These are phyloP conservation scores for Nothocercus julius DNA, from an alignment of 2,113 vertebrate genomes.

Conservation along the genomic window DNA sequence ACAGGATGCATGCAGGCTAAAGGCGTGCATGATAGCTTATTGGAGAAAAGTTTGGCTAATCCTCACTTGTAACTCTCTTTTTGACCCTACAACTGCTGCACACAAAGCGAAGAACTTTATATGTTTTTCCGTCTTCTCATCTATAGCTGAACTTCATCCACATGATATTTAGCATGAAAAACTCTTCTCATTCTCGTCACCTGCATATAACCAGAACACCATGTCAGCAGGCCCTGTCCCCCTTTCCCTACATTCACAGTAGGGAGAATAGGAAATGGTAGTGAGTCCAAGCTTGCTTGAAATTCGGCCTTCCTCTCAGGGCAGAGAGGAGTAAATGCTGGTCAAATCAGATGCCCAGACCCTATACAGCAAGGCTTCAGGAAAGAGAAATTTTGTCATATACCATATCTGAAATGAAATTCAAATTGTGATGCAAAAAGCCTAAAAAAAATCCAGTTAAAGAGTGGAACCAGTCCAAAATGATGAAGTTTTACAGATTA, in stretches of 20 bases:
- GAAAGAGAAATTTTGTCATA: neutral
- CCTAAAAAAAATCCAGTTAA: neutral
- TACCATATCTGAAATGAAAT: neutral
- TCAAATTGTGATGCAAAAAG: neutral
- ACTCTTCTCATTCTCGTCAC: neutral
- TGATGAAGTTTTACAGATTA: neutral
- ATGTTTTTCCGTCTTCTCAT: neutral
- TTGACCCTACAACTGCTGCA: neutral
- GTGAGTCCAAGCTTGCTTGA: neutral
- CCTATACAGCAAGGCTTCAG: neutral
- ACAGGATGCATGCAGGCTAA: constrained; percentile 31
- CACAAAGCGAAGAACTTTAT: neutral
- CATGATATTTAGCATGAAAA: neutral
- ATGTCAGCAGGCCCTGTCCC: neutral
- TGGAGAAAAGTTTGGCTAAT: neutral
- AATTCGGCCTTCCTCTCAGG: neutral
- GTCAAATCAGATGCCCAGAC: neutral
- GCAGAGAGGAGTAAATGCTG: neutral
- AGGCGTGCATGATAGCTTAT: neutral
- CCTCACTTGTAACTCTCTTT: neutral
- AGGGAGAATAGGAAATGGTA: neutral
- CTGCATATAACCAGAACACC: neutral
- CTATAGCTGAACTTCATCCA: neutral
- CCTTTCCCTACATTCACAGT: neutral
- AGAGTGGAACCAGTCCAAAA: neutral